Evolutionary conservation across 2,888 invertebrate species (phyloP).

Genomic region (Yponomeuta plumbellus): DNA sequence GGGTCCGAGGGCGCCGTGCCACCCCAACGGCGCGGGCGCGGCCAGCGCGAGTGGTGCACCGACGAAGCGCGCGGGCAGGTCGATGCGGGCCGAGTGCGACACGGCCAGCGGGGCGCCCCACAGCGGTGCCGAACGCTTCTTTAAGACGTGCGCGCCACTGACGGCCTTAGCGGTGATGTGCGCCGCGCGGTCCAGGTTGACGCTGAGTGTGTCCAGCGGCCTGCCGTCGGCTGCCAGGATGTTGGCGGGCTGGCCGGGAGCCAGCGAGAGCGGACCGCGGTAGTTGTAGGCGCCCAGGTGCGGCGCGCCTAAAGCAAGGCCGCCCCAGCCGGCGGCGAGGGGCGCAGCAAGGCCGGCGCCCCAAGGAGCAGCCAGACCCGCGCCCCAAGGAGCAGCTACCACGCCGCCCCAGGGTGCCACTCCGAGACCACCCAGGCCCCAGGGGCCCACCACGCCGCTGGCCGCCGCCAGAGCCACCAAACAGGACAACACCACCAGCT

Average conservation of each 20-base stretch:
- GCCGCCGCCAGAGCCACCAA: constrained; percentile 76
- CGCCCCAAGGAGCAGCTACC: constrained; percentile 20
- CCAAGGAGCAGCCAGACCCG: constrained; percentile 30
- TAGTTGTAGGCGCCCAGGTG: constrained; percentile 55
- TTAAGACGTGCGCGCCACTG: constrained; percentile 45
- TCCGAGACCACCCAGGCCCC: constrained; percentile 28
- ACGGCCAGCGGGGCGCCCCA: constrained; percentile 37
- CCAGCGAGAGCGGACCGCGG: constrained; percentile 62
- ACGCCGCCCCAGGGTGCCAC: constrained; percentile 23
- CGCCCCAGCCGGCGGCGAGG: constrained; percentile 35
- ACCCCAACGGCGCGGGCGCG: constrained; percentile 18
- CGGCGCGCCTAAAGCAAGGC: constrained; percentile 33
- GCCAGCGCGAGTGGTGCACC: constrained; percentile 30
- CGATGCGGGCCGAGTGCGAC: constrained; percentile 41
- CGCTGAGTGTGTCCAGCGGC: constrained; percentile 65
- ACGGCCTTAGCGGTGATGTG: constrained; percentile 59
- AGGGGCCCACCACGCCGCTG: constrained; percentile 42
- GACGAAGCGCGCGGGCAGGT: constrained; percentile 36
- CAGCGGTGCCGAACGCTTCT: constrained; percentile 56
- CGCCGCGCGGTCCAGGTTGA: constrained; percentile 63
- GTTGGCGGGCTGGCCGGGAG: constrained; percentile 64
- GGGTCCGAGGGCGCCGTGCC: constrained; percentile 16
- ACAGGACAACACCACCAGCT: constrained; percentile 80
- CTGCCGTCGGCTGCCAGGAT: constrained; percentile 64
- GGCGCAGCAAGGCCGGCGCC: constrained; percentile 41